A percentile compares a stretch with the other conserved stretches of the same genome.
These are phyloP conservation scores for Girardinichthys multiradiatus DNA, from an alignment of 2,113 vertebrate species.

Conservation along the genomic window DNA sequence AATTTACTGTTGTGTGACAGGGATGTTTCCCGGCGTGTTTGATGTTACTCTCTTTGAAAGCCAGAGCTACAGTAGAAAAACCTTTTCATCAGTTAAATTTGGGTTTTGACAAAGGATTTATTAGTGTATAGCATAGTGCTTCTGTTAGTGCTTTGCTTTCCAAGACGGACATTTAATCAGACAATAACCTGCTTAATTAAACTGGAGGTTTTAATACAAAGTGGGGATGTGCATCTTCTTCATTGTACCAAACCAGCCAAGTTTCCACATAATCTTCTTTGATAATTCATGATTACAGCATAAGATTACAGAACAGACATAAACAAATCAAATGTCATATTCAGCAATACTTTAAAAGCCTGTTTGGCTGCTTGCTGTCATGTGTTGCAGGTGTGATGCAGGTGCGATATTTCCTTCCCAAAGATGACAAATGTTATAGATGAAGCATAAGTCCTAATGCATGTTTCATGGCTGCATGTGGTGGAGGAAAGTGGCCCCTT, in stretches of 20 bases:
- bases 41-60: neutral
- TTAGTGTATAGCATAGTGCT: constrained; percentile 15
- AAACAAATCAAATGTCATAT: constrained; percentile 64
- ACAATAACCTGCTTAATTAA: constrained; percentile 31
- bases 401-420: constrained; percentile 36
- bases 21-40: constrained; percentile 2
- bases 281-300: constrained; percentile 32
- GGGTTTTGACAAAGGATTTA: constrained; percentile 25
- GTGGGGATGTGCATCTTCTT: constrained; percentile 12
- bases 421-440: constrained; percentile 53
- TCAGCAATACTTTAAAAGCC: constrained; percentile 66
- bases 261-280: constrained; percentile 50
- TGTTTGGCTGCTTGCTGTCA: constrained; percentile 57
- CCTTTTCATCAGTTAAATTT: constrained; percentile 33
- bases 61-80: constrained; percentile 11
- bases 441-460: constrained; percentile 51
- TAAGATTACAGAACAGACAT: constrained; percentile 47
- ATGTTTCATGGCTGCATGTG: constrained; percentile 38
- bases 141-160: constrained; percentile 33
- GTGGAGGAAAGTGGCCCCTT: constrained; percentile 8
- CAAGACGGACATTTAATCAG: constrained; percentile 34
- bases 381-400: constrained; percentile 58
- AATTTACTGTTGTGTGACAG: constrained; percentile 8
- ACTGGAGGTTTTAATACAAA: constrained; percentile 31
- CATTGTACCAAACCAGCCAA: constrained; percentile 37